phyloP scores from a whole-genome alignment of 1,140 invertebrate genomes.

The Dinothrombium tinctorium region DNA sequence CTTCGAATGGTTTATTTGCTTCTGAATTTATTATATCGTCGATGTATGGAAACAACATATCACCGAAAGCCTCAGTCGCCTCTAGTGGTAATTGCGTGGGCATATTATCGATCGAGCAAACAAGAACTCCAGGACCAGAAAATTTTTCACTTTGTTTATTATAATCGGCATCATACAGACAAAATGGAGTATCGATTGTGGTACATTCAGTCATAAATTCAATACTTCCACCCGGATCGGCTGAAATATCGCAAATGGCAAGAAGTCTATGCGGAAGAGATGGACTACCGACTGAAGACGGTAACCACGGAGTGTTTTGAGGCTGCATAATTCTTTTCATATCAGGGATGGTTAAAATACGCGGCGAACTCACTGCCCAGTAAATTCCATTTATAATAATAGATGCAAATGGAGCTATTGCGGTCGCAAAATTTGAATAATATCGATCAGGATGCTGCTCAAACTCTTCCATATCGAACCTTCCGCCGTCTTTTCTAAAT shows the following conservation, averaged over 20 bases:
- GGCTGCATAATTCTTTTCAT: constrained; percentile 77
- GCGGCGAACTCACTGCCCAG: constrained; percentile 88
- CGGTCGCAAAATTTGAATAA: constrained; percentile 84
- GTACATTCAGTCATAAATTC: constrained; percentile 99
- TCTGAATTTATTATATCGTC: constrained; percentile 67
- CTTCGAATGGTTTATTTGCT: constrained; percentile 51
- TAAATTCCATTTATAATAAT: constrained; percentile 96
- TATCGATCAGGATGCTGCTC: constrained; percentile 76
- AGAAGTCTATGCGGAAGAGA: constrained; percentile 55
- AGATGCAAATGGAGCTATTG: constrained; percentile 90
- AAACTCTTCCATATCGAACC: constrained; percentile 74
- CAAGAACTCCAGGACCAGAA: constrained; percentile 82
- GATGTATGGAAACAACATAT: constrained; percentile 65
- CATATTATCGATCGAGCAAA: constrained; percentile 99
- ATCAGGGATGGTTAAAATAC: constrained; percentile 86
- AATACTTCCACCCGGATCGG: constrained; percentile 93
- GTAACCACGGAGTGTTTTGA: constrained; percentile 62
- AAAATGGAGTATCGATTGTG: constrained; percentile 96
- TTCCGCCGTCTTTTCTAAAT: constrained; percentile 58
- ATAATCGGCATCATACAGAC: constrained; percentile 89
- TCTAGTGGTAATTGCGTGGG: constrained; percentile 92
- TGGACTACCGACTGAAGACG: constrained; percentile 41
- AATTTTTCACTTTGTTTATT: constrained; percentile 52
- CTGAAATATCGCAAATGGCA: constrained; percentile 88
- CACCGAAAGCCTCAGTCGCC: constrained; percentile 91